Conservation (phyloP, 2,797 vertebrate genomes). For the Holocentrus rufus region DNA sequence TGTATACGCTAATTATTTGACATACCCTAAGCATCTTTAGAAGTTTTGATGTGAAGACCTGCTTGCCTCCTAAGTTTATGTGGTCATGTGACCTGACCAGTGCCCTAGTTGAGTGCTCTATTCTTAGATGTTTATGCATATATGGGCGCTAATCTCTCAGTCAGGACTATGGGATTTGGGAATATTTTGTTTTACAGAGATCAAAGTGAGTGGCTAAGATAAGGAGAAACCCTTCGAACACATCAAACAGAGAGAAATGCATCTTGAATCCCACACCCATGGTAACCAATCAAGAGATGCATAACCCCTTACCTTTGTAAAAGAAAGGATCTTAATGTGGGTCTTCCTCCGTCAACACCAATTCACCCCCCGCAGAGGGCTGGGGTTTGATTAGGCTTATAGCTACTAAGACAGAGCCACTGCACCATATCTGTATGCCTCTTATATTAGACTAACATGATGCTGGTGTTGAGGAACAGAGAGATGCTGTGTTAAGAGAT, state of each 20-base stretch:
- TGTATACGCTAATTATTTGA: conserved; percentile 74
- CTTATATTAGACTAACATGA: conserved; percentile 63
- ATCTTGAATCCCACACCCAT: conserved; percentile 75
- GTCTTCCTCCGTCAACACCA: conserved; percentile 66
- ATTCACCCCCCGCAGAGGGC: conserved; percentile 61
- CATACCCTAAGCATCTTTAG: conserved; percentile 79
- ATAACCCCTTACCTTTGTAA: conserved; percentile 68
- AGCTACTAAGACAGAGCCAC: conserved; percentile 64
- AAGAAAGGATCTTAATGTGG: conserved; percentile 64
- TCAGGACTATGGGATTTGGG: conserved; percentile 83
- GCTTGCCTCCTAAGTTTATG: conserved; percentile 70
- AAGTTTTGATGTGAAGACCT: conserved; percentile 71
- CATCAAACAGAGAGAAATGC: conserved; percentile 79
- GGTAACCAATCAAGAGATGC: conserved; percentile 78
- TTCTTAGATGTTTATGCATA: conserved; percentile 83
- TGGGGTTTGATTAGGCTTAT: conserved; percentile 56
- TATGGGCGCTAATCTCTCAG: conserved; percentile 77
- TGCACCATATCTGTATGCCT: conserved; percentile 63
- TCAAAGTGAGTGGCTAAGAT: conserved; percentile 76
- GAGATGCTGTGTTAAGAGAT: conserved; percentile 76
- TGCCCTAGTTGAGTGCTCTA: conserved; percentile 78
- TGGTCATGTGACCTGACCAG: conserved; percentile 81
- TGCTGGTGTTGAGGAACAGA: conserved; percentile 72
- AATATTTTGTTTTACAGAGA: conserved; percentile 82
- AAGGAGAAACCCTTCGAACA: conserved; percentile 76